phyloP scores from a whole-genome alignment of 2,113 vertebrate genomes.

The Myotis brandtii region DNA sequence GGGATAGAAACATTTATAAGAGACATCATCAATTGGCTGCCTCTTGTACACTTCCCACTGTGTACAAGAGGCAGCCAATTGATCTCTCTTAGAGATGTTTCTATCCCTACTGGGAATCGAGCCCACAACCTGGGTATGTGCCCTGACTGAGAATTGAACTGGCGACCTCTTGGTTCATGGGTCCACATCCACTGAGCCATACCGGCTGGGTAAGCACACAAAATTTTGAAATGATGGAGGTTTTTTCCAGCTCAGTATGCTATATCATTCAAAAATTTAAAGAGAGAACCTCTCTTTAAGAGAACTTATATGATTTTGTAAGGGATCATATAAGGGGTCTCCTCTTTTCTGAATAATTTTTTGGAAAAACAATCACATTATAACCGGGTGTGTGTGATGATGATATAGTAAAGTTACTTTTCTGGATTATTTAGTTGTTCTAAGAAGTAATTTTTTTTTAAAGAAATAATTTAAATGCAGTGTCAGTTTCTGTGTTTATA shows the following conservation, averaged over 20 bases:
- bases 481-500: not conserved
- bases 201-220: not conserved
- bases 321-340: not conserved
- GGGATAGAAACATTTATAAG: too few species aligned
- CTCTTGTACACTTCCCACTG: too few species aligned
- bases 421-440: not conserved
- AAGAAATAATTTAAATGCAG: not conserved
- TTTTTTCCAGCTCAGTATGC: slow-evolving; percentile 15
- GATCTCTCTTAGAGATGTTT: too few species aligned
- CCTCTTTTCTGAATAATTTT: not conserved
- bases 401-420: not conserved
- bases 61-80: too few species aligned
- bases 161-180: too few species aligned
- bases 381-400: not conserved
- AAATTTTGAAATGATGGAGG: not conserved
- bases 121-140: too few species aligned
- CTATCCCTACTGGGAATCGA: too few species aligned
- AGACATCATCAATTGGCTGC: too few species aligned
- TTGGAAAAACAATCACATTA: not conserved
- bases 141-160: too few species aligned
- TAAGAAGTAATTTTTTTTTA: not conserved
- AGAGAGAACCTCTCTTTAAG: not conserved
- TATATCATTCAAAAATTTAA: not conserved
- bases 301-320: not conserved
- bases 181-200: too few species aligned